Base-by-base conservation (phyloP, 1,140 invertebrate genomes). In the Eumaeus atala region DNA sequence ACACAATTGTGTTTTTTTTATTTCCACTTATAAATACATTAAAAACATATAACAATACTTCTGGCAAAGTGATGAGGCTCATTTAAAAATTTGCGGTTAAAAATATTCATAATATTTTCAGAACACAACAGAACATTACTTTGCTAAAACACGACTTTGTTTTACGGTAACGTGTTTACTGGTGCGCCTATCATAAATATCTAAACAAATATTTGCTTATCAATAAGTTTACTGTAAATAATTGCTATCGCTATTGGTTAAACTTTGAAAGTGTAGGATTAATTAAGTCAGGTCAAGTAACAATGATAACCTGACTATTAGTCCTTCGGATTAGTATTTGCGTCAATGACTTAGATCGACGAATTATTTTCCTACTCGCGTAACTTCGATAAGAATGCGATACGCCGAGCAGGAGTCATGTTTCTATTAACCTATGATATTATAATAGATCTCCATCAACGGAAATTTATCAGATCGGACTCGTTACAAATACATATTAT, bases 341-440 rank as follows among this genome's bases (percentile, higher is more conserved):
- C 79, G 76, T 83, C 79, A 83, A 73, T 73, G 64, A 51, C 65
- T 55, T 62, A 53, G 48, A 60, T 64, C 58, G 42, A 42, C 17
- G 49, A 51, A 38, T 48, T 44, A 44, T 44, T 14, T 14, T 44
- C 9, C 17, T 14, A 59, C 54, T 47, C 33, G 21, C 33, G 47
- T 28, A 28, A 48, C 44, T 21, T 34, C 47, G 65, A 77, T 70
- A 72, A 66, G 34, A 66, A 64, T 62, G 42, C 67, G 73, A 64
- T 70, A 78, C 53, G 48, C 48, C 50, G 36, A 40, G 38, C 49
- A 59, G 59, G 9, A 53, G 74, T 72, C 68, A 77, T 66, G 70
- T 69, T 74, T 65, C 65, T 65, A 68, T 76, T 77, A 71, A 78
- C 71, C 74, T 60, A 67, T 61, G 56, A 59, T 62, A 69, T 72